Evolutionary conservation across 2,797 vertebrate genomes (phyloP).

Genomic region (Sebastes nivosus): DNA sequence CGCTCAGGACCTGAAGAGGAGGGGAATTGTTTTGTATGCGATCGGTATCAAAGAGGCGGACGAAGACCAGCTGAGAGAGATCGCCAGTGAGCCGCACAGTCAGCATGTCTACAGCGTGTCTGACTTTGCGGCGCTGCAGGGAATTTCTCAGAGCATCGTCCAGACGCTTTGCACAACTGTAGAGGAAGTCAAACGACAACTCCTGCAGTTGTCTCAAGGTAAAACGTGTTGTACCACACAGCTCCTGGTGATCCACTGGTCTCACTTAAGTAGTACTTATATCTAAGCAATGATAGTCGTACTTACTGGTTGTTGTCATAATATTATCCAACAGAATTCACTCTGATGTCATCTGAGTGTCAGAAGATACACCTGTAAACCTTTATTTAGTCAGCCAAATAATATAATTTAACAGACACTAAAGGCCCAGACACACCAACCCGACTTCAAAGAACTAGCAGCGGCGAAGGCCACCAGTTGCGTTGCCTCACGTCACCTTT

Average conservation of each 20-base stretch:
- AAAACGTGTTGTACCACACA: slow-evolving; percentile 21
- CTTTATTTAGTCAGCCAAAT: too few relatives aligned
- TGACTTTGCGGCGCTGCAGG: slow-evolving; percentile 78
- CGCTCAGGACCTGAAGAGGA: slow-evolving; percentile 63
- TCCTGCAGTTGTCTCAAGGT: slow-evolving; percentile 75
- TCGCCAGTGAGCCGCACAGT: slow-evolving; percentile 74
- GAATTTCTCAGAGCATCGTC: slow-evolving; percentile 78
- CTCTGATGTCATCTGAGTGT: background rate
- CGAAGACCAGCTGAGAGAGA: slow-evolving; percentile 78
- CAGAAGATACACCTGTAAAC: background rate
- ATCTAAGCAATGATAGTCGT: background rate
- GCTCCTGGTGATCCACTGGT: background rate
- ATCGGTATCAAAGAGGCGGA: slow-evolving; percentile 82
- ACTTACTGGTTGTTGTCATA: too few relatives aligned
- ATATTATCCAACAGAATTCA: background rate
- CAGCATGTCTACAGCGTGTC: slow-evolving; percentile 79
- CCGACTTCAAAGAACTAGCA: too few relatives aligned
- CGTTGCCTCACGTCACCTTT: too few relatives aligned
- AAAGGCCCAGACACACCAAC: background rate
- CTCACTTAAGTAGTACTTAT: background rate
- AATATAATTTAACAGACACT: too few relatives aligned
- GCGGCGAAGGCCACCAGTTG: too few relatives aligned
- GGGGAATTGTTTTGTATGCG: slow-evolving; percentile 80
- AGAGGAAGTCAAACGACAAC: slow-evolving; percentile 73
- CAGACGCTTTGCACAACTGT: slow-evolving; percentile 82